Evolutionary conservation across 92 coral and sea anemone genomes (phyloP).

Genomic region (Virgularia gustaviana): DNA sequence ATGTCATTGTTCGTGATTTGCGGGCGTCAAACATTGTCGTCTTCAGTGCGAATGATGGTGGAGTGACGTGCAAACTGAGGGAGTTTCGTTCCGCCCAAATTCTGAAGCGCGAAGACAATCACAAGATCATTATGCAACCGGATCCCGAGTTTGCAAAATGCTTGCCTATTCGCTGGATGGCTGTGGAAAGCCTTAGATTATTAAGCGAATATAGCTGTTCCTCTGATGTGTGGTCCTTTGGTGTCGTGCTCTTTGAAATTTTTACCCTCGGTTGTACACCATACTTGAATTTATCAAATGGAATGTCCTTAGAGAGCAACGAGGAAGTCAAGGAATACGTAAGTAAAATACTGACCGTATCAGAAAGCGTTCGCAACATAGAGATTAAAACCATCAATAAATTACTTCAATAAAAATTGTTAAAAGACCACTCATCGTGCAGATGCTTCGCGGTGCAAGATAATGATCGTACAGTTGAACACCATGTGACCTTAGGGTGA

Average conservation of each 20-base stretch:
- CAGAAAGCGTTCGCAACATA: too few relatives aligned
- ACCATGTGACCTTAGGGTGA: too few relatives aligned
- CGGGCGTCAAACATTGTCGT: constrained; percentile 2
- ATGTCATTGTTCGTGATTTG: constrained; percentile 16
- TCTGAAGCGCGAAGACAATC: neutral
- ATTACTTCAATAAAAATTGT: too few relatives aligned
- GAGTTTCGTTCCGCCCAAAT: constrained; percentile 4
- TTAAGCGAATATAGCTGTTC: constrained; percentile 16
- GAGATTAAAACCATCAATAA: too few relatives aligned
- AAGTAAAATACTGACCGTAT: too few relatives aligned
- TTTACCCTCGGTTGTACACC: constrained; percentile 16
- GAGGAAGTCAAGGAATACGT: constrained; percentile 9
- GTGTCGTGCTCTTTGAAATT: constrained; percentile 22
- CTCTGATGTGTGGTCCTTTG: constrained; percentile 32
- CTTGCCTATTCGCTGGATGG: constrained; percentile 40
- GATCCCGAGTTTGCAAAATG: too few relatives aligned
- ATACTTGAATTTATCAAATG: constrained; percentile 15
- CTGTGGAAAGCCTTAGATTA: neutral
- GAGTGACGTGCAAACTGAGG: constrained; percentile 2
- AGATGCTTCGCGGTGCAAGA: too few relatives aligned
- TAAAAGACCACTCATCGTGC: too few relatives aligned
- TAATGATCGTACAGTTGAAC: too few relatives aligned
- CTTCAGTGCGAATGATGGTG: neutral
- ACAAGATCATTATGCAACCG: neutral
- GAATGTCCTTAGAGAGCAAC: constrained; percentile 1